Conservation (phyloP, 2,797 vertebrate species). For the Siniperca undulata region DNA sequence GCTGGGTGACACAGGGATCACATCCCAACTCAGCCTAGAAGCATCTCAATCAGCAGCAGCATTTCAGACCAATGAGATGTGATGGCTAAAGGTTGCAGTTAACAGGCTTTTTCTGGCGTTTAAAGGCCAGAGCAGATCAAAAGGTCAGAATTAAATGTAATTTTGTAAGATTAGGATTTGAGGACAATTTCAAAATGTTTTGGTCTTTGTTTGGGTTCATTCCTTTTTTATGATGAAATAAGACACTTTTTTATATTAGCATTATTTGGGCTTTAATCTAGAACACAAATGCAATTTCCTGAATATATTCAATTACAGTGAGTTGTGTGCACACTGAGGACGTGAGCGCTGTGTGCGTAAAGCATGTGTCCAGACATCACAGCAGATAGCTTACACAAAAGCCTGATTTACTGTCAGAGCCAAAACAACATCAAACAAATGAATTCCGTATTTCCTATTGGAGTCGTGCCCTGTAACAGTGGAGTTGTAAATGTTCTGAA, state of each 20-base stretch:
- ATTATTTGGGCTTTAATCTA: not conserved
- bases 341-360: constrained; percentile 61
- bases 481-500: constrained; percentile 34
- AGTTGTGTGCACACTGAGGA: not conserved
- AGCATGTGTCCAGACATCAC: constrained; percentile 31
- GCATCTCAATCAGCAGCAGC: constrained; percentile 43
- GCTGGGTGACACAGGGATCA: constrained; percentile 59
- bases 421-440: constrained; percentile 26
- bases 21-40: constrained; percentile 49
- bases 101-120: constrained; percentile 39
- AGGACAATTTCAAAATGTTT: not conserved
- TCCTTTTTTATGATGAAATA: not conserved
- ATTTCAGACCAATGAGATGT: constrained; percentile 27
- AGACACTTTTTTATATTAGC: constrained; percentile 16
- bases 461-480: constrained; percentile 29
- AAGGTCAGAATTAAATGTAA: constrained; percentile 60
- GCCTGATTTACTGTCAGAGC: constrained; percentile 28
- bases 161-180: constrained; percentile 49
- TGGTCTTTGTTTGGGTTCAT: not conserved
- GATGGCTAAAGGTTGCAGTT: constrained; percentile 23
- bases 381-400: constrained; percentile 8
- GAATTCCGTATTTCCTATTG: not conserved
- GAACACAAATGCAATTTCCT: constrained; percentile 15
- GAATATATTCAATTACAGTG: constrained; percentile 38
- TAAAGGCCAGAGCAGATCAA: constrained; percentile 35